Percentiles rank a stretch among this genome's conserved stretches.
phyloP scores from a whole-genome alignment of 2,888 invertebrate species.

The Isotomurus palustris region DNA sequence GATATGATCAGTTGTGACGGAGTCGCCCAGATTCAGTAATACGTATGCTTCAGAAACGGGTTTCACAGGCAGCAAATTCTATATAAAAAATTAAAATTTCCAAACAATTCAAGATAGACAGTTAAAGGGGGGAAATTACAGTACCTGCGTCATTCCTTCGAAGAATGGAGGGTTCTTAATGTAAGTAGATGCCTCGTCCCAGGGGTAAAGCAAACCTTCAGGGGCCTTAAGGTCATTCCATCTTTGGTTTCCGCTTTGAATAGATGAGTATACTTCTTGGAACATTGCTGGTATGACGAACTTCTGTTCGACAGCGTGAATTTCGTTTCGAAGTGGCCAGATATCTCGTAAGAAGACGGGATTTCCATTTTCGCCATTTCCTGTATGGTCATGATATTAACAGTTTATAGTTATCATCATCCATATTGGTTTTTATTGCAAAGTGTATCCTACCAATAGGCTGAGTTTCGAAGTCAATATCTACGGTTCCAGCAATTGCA shows the following conservation, averaged over 20 bases:
- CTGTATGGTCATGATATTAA: too few species aligned
- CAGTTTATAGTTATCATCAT: too few species aligned
- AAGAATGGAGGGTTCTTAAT: constrained; percentile 97
- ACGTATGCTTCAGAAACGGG: constrained; percentile 61
- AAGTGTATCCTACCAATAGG: constrained; percentile 62
- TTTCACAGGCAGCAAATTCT: constrained; percentile 21
- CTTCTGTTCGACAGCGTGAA: constrained; percentile 80
- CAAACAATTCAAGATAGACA: background rate
- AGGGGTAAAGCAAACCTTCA: constrained; percentile 77
- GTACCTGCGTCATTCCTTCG: constrained; percentile 69
- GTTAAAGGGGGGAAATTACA: constrained; percentile 9
- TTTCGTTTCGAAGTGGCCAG: constrained; percentile 89
- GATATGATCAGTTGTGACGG: constrained; percentile 98
- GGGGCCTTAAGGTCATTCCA: constrained; percentile 83
- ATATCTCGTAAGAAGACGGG: constrained; percentile 84
- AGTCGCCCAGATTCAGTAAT: constrained; percentile 84
- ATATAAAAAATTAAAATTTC: background rate
- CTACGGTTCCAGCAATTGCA: constrained; percentile 89
- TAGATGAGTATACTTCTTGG: constrained; percentile 79
- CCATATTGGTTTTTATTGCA: too few species aligned
- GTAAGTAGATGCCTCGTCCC: constrained; percentile 87
- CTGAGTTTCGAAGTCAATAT: constrained; percentile 89
- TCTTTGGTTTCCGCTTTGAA: constrained; percentile 74
- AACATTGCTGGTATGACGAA: constrained; percentile 96
- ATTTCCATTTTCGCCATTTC: constrained; percentile 63